Conservation (phyloP, 2,797 vertebrate species). For the Iguana delicatissima region DNA sequence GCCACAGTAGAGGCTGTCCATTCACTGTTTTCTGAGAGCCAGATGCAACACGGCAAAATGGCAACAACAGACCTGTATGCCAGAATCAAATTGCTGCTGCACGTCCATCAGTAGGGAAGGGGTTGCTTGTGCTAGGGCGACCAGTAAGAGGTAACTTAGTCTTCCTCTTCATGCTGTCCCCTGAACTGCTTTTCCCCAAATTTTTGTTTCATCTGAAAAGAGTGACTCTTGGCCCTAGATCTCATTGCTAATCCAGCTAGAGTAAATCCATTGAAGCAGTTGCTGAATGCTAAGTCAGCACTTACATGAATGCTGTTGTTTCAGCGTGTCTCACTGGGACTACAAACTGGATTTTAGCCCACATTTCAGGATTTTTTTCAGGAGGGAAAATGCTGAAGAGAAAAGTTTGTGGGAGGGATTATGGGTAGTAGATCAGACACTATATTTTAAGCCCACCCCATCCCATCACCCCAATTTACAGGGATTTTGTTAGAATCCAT, state of each 20-base stretch:
- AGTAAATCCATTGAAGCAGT: too few relatives aligned
- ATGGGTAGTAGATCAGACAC: background rate
- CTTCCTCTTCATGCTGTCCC: background rate
- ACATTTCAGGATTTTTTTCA: background rate
- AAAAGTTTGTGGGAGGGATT: background rate
- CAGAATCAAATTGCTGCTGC: background rate
- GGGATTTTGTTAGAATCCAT: background rate
- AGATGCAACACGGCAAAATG: background rate
- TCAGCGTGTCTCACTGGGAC: too few relatives aligned
- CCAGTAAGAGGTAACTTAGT: background rate
- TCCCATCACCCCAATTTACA: too few relatives aligned
- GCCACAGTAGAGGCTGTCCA: background rate
- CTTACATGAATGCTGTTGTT: too few relatives aligned
- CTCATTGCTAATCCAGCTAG: too few relatives aligned
- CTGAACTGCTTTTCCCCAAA: background rate
- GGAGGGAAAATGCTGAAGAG: background rate
- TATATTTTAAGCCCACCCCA: background rate
- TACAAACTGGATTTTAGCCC: too few relatives aligned
- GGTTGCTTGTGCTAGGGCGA: background rate
- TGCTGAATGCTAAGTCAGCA: too few relatives aligned
- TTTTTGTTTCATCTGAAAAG: too few relatives aligned
- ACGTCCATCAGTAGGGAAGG: background rate
- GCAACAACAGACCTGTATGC: background rate
- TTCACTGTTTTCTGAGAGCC: background rate
- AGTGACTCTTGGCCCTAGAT: too few relatives aligned